phyloP scores from a whole-genome alignment of 2,113 vertebrate species.

The Oreochromis tanganicae region DNA sequence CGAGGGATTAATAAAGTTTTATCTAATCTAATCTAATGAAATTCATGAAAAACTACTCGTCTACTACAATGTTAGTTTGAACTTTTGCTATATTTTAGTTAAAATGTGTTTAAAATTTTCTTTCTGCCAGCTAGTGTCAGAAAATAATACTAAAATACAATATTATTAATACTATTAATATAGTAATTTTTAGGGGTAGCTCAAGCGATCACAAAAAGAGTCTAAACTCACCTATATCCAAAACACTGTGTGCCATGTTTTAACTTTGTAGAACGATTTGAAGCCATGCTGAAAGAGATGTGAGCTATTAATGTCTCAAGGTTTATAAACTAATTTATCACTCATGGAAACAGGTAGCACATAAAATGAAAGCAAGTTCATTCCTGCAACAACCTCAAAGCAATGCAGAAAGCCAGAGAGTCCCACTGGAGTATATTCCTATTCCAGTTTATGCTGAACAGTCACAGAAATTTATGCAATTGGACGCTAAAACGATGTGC shows the following conservation, averaged over 20 bases:
- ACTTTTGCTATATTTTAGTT: background rate
- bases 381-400: background rate
- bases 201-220: background rate
- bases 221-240: background rate
- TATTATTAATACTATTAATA: background rate
- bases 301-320: background rate
- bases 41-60: background rate
- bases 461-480: background rate
- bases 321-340: background rate
- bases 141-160: background rate
- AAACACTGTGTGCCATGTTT: background rate
- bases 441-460: fast-evolving
- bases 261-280: background rate
- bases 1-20: no score
- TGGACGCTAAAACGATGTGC: background rate
- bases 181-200: background rate
- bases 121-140: background rate
- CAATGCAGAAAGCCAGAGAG: background rate
- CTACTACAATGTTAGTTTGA: background rate
- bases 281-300: background rate
- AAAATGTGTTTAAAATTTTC: background rate
- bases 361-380: background rate
- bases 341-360: background rate
- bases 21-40: no score
- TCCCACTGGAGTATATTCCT: background rate